Evolutionary conservation across 2,113 vertebrate species (phyloP).

Genomic region (Hyperopisus bebe): DNA sequence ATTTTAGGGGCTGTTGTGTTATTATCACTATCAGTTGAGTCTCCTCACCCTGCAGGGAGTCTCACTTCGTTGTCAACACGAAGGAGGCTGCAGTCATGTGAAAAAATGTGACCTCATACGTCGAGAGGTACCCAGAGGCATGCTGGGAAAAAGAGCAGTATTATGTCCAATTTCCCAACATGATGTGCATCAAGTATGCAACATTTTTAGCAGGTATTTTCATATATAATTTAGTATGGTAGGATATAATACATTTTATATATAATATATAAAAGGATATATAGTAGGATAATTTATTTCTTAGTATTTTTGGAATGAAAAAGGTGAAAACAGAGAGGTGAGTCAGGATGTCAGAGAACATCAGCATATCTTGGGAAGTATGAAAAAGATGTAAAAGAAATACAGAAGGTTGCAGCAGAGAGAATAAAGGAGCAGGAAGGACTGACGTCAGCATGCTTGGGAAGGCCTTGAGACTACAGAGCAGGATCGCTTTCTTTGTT

Average conservation of each 20-base stretch:
- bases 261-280: background rate
- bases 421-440: background rate
- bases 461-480: background rate
- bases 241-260: background rate
- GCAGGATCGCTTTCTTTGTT: background rate
- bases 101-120: background rate
- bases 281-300: background rate
- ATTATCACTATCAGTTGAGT: background rate
- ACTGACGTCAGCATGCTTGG: background rate
- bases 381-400: background rate
- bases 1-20: background rate
- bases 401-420: background rate
- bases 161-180: background rate
- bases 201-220: background rate
- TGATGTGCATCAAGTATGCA: background rate
- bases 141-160: background rate
- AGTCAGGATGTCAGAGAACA: background rate
- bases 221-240: background rate
- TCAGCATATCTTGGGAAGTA: background rate
- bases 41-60: conserved; percentile 1
- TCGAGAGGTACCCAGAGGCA: background rate
- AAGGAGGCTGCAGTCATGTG: background rate
- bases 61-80: background rate
- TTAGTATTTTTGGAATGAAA: background rate
- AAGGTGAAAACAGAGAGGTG: background rate